Evolutionary conservation across 2,113 vertebrate genomes (phyloP), one percentile per base, ranked within the genome.

Genomic region (Lepisosteus osseus): DNA sequence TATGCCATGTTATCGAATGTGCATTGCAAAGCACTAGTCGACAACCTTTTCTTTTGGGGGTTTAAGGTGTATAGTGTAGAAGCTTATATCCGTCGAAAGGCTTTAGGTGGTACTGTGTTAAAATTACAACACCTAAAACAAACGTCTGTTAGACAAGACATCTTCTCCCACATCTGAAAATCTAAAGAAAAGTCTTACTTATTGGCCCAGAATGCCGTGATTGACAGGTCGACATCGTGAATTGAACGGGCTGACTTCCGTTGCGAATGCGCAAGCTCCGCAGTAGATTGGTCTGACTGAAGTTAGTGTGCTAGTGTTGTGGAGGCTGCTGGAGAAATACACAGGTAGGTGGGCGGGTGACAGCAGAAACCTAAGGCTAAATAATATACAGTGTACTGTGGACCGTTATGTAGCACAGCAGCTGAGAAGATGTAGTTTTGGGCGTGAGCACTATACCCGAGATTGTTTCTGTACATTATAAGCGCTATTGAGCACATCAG

Each of bases 331-430:
- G 84, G 77, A 80, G 54, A 73, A 71, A 77, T 80, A 71, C 82
- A 75, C 85, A 89, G 91, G 90, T 92, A 87, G 81, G 90, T 85
- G 81, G 83, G 84, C 79, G 86, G 81, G 82, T 67, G 41, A 54
- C 14, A 70, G 29, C 15, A 72, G 61, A 82, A 78, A 78, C 79
- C 67, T 56, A 54, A 71, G 17, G 64, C 59, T 57, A 44, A 15
- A 54, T 72, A 45, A 68, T 43, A 44, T 69, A 12, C 56, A 4
- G 3, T 6, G 56, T 82, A 71, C 70, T 64, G 65, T 56, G 56
- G 69, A 71, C 44, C 41, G 54, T 3, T 44, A 57, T 42, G 65
- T 41, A 17, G 68, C 68, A 29, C 57, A 14, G 44, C 13, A 3
- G 12, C 40, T 44, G 44, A 64, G 54, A 62, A 56, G 61, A 44